phyloP scores from a whole-genome alignment of 2,113 vertebrate genomes.

The Anseranas semipalmata region DNA sequence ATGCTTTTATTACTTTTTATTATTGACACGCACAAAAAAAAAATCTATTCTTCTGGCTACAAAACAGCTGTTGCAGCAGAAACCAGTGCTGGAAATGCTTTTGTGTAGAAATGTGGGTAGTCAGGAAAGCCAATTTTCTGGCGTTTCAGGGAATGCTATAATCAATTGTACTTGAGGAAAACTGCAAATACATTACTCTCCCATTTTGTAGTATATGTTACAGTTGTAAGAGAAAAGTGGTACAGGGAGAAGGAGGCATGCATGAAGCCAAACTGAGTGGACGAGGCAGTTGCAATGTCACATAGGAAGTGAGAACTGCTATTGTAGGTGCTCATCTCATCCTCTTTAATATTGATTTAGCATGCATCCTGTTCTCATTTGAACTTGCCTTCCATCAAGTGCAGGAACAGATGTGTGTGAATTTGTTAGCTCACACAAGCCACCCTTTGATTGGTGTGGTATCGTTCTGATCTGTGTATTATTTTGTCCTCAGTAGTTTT shows the following conservation, averaged over 20 bases:
- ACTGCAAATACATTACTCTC: not conserved
- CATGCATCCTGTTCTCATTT: not conserved
- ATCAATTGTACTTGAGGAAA: not conserved
- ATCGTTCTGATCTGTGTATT: not conserved
- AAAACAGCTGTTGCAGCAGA: constrained; percentile 30
- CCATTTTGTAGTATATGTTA: not conserved
- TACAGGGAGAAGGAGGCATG: not conserved
- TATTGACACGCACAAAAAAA: not conserved
- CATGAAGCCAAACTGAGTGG: not conserved
- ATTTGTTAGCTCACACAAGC: not conserved
- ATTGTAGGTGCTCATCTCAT: not conserved
- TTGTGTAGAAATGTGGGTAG: not conserved
- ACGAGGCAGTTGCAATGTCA: not conserved
- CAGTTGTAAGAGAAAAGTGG: not conserved
- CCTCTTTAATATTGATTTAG: not conserved
- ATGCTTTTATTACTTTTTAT: not conserved
- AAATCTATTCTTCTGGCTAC: constrained; percentile 3
- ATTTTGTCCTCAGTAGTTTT: not conserved
- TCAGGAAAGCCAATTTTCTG: not conserved
- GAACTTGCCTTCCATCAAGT: not conserved
- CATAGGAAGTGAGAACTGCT: not conserved
- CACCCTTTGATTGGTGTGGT: not conserved
- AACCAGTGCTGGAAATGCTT: constrained; percentile 10
- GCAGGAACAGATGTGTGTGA: accelerated
- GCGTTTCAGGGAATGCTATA: not conserved